A percentile compares a stretch with the other conserved stretches of the same genome.
These are phyloP conservation scores for Ceryle rudis DNA, from an alignment of 2,797 vertebrate genomes.

Conservation along the genomic window DNA sequence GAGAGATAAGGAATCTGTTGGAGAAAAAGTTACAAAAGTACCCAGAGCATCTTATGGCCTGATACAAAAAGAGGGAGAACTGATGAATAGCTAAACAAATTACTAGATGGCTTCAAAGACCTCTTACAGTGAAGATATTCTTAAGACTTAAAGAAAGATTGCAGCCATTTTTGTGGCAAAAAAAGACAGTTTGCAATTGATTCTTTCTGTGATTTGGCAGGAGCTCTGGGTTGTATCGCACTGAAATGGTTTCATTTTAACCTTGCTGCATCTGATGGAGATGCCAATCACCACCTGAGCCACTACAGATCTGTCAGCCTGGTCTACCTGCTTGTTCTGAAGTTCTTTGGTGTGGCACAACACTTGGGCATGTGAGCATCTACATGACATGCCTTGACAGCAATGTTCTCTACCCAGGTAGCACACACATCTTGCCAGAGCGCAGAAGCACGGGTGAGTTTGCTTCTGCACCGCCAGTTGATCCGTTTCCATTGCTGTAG, in stretches of 20 bases:
- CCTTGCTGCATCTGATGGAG: not conserved
- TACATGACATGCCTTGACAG: not conserved
- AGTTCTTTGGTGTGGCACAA: not conserved
- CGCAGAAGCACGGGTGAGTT: not conserved
- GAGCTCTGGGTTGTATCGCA: not conserved
- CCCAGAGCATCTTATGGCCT: not conserved
- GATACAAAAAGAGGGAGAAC: not conserved
- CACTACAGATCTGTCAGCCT: not conserved
- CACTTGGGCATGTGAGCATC: not conserved
- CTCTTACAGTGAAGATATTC: not conserved
- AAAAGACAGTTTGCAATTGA: not conserved
- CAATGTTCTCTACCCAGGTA: not conserved
- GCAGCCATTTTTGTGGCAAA: not conserved
- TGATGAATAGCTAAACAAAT: not conserved
- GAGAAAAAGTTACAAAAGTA: slow-evolving; percentile 4
- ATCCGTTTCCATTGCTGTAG: not conserved
- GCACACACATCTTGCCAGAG: not conserved
- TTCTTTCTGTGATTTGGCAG: not conserved
- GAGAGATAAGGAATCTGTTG: not conserved
- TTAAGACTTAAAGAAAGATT: not conserved
- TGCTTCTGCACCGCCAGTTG: not conserved
- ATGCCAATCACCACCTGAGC: not conserved
- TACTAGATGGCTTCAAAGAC: not conserved
- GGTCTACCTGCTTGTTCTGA: not conserved
- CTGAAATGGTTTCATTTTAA: slow-evolving; percentile 20